Evolutionary conservation across 2,113 vertebrate species (phyloP).

Genomic region (Cervus canadensis): DNA sequence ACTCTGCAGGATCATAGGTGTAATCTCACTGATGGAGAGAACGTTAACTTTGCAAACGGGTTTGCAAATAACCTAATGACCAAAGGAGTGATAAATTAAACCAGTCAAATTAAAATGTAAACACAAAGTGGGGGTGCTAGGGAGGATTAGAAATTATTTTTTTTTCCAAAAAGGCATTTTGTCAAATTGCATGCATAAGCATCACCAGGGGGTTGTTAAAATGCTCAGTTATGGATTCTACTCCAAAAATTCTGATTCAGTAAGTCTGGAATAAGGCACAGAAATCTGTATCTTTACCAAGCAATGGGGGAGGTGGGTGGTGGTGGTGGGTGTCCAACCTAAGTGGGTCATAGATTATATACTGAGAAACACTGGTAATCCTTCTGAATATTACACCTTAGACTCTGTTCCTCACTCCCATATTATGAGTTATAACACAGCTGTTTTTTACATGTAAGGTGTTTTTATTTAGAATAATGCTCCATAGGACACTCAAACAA

Average conservation of each 20-base stretch:
- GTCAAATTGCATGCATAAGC: background rate
- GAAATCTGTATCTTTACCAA: background rate
- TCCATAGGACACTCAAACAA: background rate
- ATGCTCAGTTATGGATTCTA: background rate
- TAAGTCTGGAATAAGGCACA: background rate
- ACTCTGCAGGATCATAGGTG: background rate
- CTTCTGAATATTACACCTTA: background rate
- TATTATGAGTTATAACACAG: background rate
- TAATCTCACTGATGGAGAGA: constrained; percentile 9
- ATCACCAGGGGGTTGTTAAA: constrained; percentile 7
- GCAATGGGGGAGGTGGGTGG: background rate
- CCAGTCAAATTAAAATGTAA: background rate
- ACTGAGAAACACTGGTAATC: background rate
- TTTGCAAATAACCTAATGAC: constrained; percentile 18
- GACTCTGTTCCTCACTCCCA: background rate
- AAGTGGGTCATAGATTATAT: background rate
- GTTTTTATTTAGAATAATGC: background rate
- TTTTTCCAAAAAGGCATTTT: background rate
- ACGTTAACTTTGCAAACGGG: background rate
- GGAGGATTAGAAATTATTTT: background rate
- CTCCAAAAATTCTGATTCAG: background rate
- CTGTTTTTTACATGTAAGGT: background rate
- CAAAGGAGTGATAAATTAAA: constrained; percentile 27
- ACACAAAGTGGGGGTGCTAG: background rate
- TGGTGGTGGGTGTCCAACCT: background rate